Evolutionary conservation across 2,113 vertebrate genomes (phyloP).

Genomic region (Paralichthys olivaceus): DNA sequence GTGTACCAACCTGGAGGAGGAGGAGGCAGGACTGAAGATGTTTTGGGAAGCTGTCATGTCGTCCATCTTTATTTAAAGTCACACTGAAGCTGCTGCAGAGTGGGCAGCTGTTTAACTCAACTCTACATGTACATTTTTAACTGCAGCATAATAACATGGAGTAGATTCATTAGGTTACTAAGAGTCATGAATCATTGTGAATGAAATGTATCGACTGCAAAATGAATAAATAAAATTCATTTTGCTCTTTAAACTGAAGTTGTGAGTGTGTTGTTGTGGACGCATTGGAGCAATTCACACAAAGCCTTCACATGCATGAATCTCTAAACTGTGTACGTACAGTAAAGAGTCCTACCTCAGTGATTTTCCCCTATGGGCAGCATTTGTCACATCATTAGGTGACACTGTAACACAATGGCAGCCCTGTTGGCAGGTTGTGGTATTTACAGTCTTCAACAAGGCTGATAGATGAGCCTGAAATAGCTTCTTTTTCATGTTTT

Average conservation of each 20-base stretch:
- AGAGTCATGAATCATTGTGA: constrained; percentile 1
- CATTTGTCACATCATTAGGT: constrained; percentile 25
- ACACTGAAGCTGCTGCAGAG: neutral
- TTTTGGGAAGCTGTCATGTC: too few species aligned
- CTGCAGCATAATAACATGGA: constrained; percentile 14
- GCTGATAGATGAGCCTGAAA: constrained; percentile 4
- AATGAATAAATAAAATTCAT: constrained; percentile 30
- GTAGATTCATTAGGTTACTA: constrained; percentile 22
- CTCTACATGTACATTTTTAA: neutral
- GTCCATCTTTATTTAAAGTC: too few species aligned
- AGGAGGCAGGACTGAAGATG: too few species aligned
- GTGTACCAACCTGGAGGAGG: too few species aligned
- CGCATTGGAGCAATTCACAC: too few species aligned
- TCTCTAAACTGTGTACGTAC: neutral
- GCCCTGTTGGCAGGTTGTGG: constrained; percentile 11
- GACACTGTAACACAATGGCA: constrained; percentile 2
- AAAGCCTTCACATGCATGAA: too few species aligned
- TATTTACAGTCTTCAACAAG: constrained; percentile 11
- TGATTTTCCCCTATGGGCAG: constrained; percentile 16
- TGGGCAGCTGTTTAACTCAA: constrained; percentile 38
- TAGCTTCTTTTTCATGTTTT: neutral
- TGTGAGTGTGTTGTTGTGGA: neutral
- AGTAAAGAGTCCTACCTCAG: neutral
- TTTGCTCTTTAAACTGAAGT: constrained; percentile 34
- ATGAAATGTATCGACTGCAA: constrained; percentile 18